Conservation (phyloP, 1,140 invertebrate genomes). For the Drosophila lacertosa region DNA sequence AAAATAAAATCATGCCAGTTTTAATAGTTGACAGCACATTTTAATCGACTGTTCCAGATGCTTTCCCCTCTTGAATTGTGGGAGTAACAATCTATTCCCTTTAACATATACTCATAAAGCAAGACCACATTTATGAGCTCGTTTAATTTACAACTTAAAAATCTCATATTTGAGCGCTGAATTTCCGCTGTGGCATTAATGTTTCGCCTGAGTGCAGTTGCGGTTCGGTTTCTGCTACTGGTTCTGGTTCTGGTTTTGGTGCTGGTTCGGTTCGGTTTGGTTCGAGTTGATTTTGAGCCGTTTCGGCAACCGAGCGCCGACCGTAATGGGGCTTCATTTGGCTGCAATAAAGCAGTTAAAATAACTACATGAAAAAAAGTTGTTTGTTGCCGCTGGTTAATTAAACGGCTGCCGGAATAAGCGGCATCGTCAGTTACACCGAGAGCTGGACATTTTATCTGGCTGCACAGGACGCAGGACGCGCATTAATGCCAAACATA, state of each 20-base stretch:
- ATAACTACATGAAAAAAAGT: constrained; percentile 21
- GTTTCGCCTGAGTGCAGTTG: constrained; percentile 41
- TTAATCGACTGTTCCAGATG: constrained; percentile 32
- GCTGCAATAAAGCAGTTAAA: constrained; percentile 42
- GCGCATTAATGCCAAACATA: constrained; percentile 58
- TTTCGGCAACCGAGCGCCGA: constrained; percentile 10
- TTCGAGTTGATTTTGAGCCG: constrained; percentile 8
- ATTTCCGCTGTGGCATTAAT: constrained; percentile 26
- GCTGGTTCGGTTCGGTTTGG: constrained; percentile 3
- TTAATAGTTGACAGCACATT: constrained; percentile 29
- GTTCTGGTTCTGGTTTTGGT: constrained; percentile 6
- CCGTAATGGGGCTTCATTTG: constrained; percentile 42
- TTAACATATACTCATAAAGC: constrained; percentile 39
- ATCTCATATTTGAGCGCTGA: constrained; percentile 6
- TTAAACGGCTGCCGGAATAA: constrained; percentile 29
- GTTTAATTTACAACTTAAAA: constrained; percentile 34
- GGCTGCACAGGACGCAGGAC: constrained; percentile 33
- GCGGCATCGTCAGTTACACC: constrained; percentile 8
- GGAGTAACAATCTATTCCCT: constrained; percentile 4
- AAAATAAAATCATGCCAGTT: constrained; percentile 15
- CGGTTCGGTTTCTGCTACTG: constrained; percentile 11
- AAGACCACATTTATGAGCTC: constrained; percentile 42
- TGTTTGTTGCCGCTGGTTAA: constrained; percentile 41
- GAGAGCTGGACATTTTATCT: constrained; percentile 12
- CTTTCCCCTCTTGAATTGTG: not conserved